phyloP scores from a whole-genome alignment of 2,113 vertebrate species.

The Quiscalus mexicanus region DNA sequence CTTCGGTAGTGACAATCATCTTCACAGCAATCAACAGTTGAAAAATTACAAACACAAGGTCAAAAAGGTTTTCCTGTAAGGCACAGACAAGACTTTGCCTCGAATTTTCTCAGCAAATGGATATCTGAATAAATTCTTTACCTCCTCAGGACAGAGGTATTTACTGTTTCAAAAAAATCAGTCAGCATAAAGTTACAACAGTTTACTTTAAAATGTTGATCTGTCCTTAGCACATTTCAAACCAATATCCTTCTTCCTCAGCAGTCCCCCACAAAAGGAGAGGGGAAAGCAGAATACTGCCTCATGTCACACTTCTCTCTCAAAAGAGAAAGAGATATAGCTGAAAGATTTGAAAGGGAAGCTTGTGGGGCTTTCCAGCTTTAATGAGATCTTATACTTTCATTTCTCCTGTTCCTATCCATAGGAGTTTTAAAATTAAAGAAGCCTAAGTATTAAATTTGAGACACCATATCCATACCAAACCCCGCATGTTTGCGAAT shows the following conservation, averaged over 20 bases:
- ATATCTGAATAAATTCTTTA: slow-evolving; percentile 39
- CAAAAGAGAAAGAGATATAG: not conserved
- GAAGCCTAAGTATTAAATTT: not conserved
- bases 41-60: slow-evolving; percentile 59
- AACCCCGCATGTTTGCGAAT: rapidly evolving
- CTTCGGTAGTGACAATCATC: slow-evolving; percentile 56
- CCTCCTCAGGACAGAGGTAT: slow-evolving; percentile 40
- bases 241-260: not conserved
- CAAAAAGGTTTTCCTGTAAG: slow-evolving; percentile 23
- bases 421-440: not conserved
- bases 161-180: not conserved
- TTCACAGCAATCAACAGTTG: slow-evolving; percentile 64
- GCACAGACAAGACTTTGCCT: slow-evolving; percentile 64
- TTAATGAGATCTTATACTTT: not conserved
- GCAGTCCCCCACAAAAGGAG: not conserved
- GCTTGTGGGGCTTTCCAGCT: not conserved
- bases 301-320: not conserved
- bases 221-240: not conserved
- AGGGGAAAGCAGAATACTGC: not conserved
- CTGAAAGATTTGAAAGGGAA: not conserved
- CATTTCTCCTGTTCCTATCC: not conserved
- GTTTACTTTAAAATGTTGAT: not conserved
- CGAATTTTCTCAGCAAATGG: slow-evolving; percentile 58
- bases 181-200: not conserved
- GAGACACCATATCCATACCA: not conserved